Evolutionary conservation across 1,140 invertebrate genomes (phyloP).

Genomic region (Drosophila novamexicana): DNA sequence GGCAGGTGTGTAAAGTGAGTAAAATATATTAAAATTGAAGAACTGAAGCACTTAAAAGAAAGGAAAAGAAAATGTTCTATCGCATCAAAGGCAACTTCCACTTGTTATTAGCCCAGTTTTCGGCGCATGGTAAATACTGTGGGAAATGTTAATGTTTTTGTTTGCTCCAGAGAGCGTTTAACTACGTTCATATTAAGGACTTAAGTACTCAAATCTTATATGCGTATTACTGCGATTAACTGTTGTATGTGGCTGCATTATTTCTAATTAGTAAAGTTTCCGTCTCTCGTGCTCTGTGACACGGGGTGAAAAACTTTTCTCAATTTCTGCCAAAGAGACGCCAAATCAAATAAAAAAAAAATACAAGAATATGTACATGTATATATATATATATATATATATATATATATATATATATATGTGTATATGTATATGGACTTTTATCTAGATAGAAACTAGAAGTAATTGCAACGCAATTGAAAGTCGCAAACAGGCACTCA

Average conservation of each 20-base stretch:
- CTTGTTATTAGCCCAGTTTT: no score
- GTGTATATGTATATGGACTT: constrained; percentile 1
- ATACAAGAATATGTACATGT: neutral
- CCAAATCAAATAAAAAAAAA: constrained; percentile 61
- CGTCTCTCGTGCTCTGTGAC: constrained; percentile 33
- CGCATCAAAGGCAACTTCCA: no score
- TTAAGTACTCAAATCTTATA: constrained; percentile 26
- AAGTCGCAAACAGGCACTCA: constrained; percentile 48
- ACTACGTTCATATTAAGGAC: constrained; percentile 20
- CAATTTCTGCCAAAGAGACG: constrained; percentile 64
- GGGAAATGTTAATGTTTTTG: neutral
- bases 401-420: neutral
- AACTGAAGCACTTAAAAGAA: no score
- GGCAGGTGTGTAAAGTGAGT: no score
- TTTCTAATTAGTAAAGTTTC: constrained; percentile 82
- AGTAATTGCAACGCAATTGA: constrained; percentile 52
- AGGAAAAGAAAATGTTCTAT: no score
- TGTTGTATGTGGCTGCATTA: constrained; percentile 66
- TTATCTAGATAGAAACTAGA: constrained; percentile 36
- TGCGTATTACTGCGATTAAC: constrained; percentile 32
- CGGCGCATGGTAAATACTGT: no score
- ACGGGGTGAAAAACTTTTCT: constrained; percentile 67
- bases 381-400: constrained; percentile 5
- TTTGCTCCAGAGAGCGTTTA: neutral
- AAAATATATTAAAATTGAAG: no score